phyloP scores from a whole-genome alignment of 2,888 invertebrate species.

The Tenodera sinensis region DNA sequence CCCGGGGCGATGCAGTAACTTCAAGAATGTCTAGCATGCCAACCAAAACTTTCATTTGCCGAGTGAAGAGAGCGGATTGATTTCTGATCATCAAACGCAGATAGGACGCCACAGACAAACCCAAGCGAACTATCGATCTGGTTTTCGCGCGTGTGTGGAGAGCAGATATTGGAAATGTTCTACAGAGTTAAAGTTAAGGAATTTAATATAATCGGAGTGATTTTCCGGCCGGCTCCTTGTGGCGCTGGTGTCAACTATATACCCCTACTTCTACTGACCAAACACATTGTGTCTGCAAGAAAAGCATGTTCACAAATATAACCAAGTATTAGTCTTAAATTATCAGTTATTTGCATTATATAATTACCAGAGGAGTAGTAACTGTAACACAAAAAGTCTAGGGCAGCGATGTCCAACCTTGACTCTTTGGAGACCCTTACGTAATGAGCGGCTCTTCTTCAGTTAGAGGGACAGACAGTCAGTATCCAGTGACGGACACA shows the following conservation, averaged over 20 bases:
- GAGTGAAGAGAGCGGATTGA: neutral
- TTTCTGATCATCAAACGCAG: neutral
- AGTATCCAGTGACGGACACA: too few species aligned
- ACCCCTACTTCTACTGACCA: neutral
- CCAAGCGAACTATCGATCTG: neutral
- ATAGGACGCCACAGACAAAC: neutral
- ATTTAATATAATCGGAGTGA: constrained; percentile 14
- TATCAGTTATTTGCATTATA: too few species aligned
- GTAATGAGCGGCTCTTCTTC: too few species aligned
- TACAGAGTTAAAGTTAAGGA: constrained; percentile 17
- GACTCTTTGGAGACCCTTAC: too few species aligned
- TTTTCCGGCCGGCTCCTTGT: too few species aligned
- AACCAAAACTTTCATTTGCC: neutral
- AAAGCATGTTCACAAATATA: neutral
- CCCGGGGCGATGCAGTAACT: neutral
- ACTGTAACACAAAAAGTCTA: too few species aligned
- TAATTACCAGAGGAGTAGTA: too few species aligned
- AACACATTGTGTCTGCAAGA: neutral
- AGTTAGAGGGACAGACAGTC: too few species aligned
- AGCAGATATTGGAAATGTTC: constrained; percentile 16
- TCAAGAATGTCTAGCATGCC: neutral
- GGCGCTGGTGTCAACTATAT: neutral
- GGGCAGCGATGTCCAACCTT: too few species aligned
- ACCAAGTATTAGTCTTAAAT: too few species aligned
- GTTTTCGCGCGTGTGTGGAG: neutral